These are phyloP conservation scores for Misgurnus mizolepis DNA, from an alignment of 2,113 vertebrate species.

Conservation along the genomic window DNA sequence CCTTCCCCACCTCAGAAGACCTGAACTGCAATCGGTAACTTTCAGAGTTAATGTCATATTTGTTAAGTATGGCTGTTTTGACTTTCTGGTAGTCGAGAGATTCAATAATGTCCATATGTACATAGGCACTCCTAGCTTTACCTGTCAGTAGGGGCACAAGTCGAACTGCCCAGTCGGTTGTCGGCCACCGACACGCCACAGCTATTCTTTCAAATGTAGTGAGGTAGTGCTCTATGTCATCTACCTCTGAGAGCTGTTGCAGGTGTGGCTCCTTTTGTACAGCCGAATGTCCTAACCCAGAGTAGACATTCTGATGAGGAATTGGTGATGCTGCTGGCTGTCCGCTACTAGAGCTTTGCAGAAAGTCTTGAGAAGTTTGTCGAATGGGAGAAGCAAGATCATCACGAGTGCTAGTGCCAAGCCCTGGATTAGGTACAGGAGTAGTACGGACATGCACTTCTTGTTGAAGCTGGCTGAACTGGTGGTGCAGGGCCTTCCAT, in stretches of 20 bases:
- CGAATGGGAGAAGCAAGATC: background rate
- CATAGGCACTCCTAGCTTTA: conserved; percentile 29
- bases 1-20: background rate
- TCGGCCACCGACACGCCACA: conserved; percentile 18
- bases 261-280: conserved; percentile 5
- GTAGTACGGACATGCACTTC: background rate
- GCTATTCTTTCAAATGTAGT: background rate
- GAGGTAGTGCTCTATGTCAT: conserved; percentile 25
- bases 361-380: background rate
- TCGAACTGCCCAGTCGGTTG: conserved; percentile 12
- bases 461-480: background rate
- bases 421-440: background rate
- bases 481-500: background rate
- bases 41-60: conserved; percentile 45
- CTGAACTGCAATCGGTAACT: conserved; percentile 21
- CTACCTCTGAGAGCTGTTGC: background rate
- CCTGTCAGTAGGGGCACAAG: conserved; percentile 10
- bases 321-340: background rate
- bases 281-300: background rate
- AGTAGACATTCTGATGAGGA: background rate
- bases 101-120: conserved; percentile 12
- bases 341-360: background rate
- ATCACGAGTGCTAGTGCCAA: background rate
- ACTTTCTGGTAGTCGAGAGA: background rate
- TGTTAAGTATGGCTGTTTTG: conserved; percentile 31